phyloP scores from a whole-genome alignment of 2,888 invertebrate species.

The Drosophila borborema region DNA sequence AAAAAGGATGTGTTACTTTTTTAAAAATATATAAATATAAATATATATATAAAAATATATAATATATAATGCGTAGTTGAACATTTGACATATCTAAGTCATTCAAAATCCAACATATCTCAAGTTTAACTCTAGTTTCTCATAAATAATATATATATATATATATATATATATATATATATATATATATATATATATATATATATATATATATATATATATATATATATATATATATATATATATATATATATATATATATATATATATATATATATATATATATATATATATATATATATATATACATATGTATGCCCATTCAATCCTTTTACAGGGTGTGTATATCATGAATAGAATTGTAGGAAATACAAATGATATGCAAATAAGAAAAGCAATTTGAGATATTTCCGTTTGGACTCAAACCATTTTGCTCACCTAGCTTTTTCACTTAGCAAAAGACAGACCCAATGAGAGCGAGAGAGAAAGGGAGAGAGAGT shows the following conservation, averaged over 20 bases:
- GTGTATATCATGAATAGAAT: background rate
- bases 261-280: too few relatives aligned
- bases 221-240: background rate
- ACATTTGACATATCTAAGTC: background rate
- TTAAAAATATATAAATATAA: too few relatives aligned
- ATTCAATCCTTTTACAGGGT: background rate
- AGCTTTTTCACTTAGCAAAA: slow-evolving; percentile 20
- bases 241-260: background rate
- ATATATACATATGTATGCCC: background rate
- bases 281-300: too few relatives aligned
- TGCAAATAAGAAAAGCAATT: slow-evolving; percentile 8
- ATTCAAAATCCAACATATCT: background rate
- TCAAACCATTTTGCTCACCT: background rate
- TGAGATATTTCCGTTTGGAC: slow-evolving; percentile 13
- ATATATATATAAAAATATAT: too few relatives aligned
- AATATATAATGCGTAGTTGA: too few relatives aligned
- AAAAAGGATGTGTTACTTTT: too few relatives aligned
- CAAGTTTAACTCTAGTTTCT: background rate
- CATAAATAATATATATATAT: too few relatives aligned
- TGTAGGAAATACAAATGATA: slow-evolving; percentile 5
- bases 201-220: background rate
- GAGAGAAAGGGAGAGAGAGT: background rate
- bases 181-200: background rate
- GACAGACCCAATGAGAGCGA: background rate
- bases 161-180: background rate